Evolutionary conservation across 2,888 invertebrate genomes (phyloP).

Genomic region (Chaitophorus viminalis): DNA sequence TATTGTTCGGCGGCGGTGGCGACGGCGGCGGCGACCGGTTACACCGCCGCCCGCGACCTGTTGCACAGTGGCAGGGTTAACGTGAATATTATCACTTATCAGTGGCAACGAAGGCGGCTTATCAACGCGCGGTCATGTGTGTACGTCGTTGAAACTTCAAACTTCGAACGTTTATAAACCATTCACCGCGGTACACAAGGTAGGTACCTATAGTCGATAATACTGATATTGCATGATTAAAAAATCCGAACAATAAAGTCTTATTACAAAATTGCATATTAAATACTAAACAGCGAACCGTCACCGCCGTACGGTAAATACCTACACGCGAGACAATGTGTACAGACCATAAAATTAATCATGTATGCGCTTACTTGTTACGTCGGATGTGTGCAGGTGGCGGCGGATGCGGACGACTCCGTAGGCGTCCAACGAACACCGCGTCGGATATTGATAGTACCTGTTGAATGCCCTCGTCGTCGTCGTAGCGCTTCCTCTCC

Average conservation of each 20-base stretch:
- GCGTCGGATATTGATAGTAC: constrained; percentile 33
- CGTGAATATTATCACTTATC: not conserved
- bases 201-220: too few relatives aligned
- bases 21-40: constrained; percentile 24
- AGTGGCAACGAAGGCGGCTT: constrained; percentile 21
- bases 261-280: too few relatives aligned
- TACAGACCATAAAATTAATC: not conserved
- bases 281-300: too few relatives aligned
- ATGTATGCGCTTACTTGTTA: not conserved
- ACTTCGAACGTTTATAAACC: too few relatives aligned
- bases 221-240: too few relatives aligned
- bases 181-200: too few relatives aligned
- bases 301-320: too few relatives aligned
- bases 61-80: constrained; percentile 36
- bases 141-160: not conserved
- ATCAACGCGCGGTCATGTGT: constrained; percentile 27
- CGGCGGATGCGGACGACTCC: not conserved
- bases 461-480: constrained; percentile 52
- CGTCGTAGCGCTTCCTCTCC: not conserved
- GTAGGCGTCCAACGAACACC: not conserved
- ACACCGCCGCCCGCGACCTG: constrained; percentile 35
- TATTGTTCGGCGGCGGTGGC: not conserved
- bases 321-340: too few relatives aligned
- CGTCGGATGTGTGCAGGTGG: not conserved
- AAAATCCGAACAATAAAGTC: too few relatives aligned